Evolutionary conservation across 2,113 vertebrate species (phyloP).

Genomic region (Sinocyclocheilus grahami): DNA sequence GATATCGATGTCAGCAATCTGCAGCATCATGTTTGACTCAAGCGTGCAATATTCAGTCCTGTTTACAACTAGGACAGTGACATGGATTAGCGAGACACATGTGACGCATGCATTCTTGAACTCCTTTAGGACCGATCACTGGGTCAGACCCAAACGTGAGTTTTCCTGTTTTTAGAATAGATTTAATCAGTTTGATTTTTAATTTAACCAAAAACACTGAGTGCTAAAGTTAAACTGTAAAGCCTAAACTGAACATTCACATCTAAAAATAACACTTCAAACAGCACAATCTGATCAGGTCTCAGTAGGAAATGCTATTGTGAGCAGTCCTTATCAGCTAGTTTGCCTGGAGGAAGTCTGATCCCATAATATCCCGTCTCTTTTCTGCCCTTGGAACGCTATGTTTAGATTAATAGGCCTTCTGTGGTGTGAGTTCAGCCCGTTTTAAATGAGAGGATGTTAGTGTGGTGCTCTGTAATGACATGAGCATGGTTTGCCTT

Average conservation of each 20-base stretch:
- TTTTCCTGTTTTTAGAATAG: not conserved
- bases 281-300: not conserved
- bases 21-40: not conserved
- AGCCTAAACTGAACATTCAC: not conserved
- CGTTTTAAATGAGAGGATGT: constrained; percentile 52
- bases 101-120: constrained; percentile 37
- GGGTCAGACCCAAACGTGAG: constrained; percentile 8
- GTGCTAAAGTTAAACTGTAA: not conserved
- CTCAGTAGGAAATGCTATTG: constrained; percentile 6
- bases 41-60: not conserved
- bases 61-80: constrained; percentile 50
- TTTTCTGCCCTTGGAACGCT: constrained; percentile 36
- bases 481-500: constrained; percentile 38
- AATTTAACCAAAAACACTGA: not conserved
- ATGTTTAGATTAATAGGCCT: constrained; percentile 35
- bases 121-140: constrained; percentile 10
- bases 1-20: not conserved
- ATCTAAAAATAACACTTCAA: constrained; percentile 19
- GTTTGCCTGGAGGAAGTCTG: constrained; percentile 34
- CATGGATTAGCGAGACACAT: constrained; percentile 50
- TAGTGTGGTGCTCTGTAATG: constrained; percentile 47
- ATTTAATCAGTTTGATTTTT: not conserved
- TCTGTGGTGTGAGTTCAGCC: constrained; percentile 46
- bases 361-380: constrained; percentile 30
- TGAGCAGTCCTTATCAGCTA: not conserved